Evolutionary conservation across 2,113 vertebrate genomes (phyloP), one percentile per base, ranked within the genome.

Genomic region (Pelodiscus sinensis): DNA sequence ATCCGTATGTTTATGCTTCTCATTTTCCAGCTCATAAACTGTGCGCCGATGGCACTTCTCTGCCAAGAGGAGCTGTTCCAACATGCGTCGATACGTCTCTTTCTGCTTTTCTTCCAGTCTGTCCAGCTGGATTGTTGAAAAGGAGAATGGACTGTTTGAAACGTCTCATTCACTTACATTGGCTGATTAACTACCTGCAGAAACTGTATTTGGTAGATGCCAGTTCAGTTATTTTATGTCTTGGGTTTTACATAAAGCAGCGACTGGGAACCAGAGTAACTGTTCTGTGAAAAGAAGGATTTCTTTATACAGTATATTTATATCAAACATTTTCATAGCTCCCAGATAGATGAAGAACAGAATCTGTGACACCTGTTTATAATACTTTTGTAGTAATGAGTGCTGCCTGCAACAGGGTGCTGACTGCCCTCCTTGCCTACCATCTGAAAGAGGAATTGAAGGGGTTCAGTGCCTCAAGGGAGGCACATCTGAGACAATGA

Each of bases 1-100:
- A 97, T 99, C 99, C 1, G 97, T 95, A 80, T 99, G 99, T 77
- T 99, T 99, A 62, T 97, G 98, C 55, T 99, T 99, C 97, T 99
- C 99, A 1, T 96, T 98, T 95, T 99, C 99, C 31, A 99, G 95
- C 92, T 99, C 99, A 1, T 97, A 98, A 86, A 99, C 99, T 0
- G 99, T 99, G 88, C 99, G 98, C 3, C 99, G 97, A 97, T 99
- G 99, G 87, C 98, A 99, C 94, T 99, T 99, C 92, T 99, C 99
- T 0, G 99, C 99, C 96, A 99, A 89, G 71, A 99, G 98, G 89
- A 99, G 98, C 98, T 99, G 99, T 93, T 99, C 99, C 86, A 99
- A 91, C 99, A 99, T 99, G 86, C 99, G 98, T 78, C 99, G 98
- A 95, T 99, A 99, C 0, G 99, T 99, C 96, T 99, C 99, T 35